Percentiles rank a stretch among this genome's conserved stretches.
Evolutionary conservation across 2,797 vertebrate genomes (phyloP).

Genomic region (Amphiprion clarkii): DNA sequence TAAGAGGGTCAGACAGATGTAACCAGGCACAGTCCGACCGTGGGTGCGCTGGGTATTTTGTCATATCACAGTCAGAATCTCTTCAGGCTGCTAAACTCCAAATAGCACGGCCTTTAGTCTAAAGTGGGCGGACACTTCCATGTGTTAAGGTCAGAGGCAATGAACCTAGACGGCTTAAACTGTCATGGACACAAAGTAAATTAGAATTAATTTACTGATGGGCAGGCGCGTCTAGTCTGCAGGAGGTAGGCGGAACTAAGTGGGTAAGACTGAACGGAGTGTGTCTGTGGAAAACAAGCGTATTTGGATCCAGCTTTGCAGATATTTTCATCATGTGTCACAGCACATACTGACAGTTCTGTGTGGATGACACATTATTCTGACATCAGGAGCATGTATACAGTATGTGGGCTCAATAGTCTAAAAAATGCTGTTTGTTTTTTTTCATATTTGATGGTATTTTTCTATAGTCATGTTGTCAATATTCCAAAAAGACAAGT

Average conservation of each 20-base stretch:
- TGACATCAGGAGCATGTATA: neutral
- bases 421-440: neutral
- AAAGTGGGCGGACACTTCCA: conserved; percentile 40
- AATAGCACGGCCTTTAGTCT: conserved; percentile 45
- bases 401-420: too few species aligned
- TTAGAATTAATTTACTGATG: conserved; percentile 39
- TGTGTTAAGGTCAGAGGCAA: conserved; percentile 41
- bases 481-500: neutral
- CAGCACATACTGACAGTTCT: neutral
- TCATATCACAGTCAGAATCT: conserved; percentile 17
- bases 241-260: conserved; percentile 39
- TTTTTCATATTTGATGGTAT: too few species aligned
- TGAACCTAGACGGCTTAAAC: conserved; percentile 42
- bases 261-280: conserved; percentile 22
- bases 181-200: conserved; percentile 44
- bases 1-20: conserved; percentile 20
- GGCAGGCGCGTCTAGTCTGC: conserved; percentile 17
- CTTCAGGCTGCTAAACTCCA: conserved; percentile 17
- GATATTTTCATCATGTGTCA: conserved; percentile 1
- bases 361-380: neutral
- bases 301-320: conserved; percentile 19
- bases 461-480: neutral
- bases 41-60: neutral
- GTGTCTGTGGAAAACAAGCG: conserved; percentile 32
- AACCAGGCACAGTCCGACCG: conserved; percentile 9